Percentiles rank a stretch among this genome's conserved stretches.
These are phyloP conservation scores for Tapera naevia DNA, from an alignment of 2,797 vertebrate genomes.

Conservation along the genomic window DNA sequence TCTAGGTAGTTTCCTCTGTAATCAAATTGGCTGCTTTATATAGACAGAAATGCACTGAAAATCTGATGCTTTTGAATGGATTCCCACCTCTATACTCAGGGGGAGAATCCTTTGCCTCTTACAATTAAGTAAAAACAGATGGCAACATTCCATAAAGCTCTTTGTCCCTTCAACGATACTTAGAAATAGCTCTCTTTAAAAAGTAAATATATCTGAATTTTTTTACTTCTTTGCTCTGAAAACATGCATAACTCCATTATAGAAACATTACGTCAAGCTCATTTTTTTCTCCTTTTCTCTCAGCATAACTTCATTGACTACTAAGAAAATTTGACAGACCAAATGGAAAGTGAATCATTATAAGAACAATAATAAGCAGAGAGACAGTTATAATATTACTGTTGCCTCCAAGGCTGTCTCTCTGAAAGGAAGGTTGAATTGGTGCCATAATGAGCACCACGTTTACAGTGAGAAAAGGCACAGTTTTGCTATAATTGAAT, in stretches of 20 bases:
- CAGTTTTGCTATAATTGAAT: neutral
- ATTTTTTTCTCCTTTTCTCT: neutral
- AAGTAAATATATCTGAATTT: neutral
- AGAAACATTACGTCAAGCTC: neutral
- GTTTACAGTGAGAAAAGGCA: neutral
- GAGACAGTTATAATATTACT: neutral
- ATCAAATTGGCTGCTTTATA: neutral
- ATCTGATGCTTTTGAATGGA: neutral
- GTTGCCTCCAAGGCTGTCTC: neutral
- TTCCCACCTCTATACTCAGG: neutral
- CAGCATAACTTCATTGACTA: neutral
- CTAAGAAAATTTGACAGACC: conserved; percentile 11
- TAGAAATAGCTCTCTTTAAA: neutral
- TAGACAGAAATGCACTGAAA: neutral
- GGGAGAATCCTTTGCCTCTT: neutral
- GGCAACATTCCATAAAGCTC: neutral
- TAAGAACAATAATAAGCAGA: conserved; percentile 1
- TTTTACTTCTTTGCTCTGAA: neutral
- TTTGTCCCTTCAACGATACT: neutral
- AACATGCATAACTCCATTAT: neutral
- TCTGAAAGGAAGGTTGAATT: neutral
- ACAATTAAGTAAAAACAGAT: neutral
- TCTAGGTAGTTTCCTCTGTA: neutral
- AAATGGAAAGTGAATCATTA: neutral
- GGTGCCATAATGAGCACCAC: neutral